phyloP scores from a whole-genome alignment of 2,113 vertebrate species.

The Trinectes maculatus region DNA sequence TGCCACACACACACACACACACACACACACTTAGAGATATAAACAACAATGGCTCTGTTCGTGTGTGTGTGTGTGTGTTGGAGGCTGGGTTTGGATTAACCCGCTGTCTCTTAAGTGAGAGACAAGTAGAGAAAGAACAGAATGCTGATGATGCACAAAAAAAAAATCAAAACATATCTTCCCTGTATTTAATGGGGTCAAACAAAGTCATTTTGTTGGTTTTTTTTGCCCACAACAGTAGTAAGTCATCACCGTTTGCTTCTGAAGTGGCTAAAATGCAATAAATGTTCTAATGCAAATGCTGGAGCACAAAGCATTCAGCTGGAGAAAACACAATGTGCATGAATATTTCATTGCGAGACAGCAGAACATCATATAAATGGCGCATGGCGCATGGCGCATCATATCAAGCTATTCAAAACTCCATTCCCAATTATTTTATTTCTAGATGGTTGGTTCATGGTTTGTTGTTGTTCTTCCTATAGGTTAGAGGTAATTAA shows the following conservation, averaged over 20 bases:
- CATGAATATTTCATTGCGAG: conserved; percentile 57
- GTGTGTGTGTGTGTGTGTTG: background rate
- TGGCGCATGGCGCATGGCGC: background rate
- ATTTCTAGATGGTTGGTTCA: conserved; percentile 24
- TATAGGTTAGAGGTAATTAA: conserved; percentile 63
- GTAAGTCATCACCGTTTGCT: conserved; percentile 38
- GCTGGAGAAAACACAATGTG: conserved; percentile 36
- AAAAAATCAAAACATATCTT: conserved; percentile 6
- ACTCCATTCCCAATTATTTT: conserved; percentile 23
- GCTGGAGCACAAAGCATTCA: conserved; percentile 47
- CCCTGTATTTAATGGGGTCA: background rate
- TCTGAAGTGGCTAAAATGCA: conserved; percentile 37
- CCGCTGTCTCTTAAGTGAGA: conserved; percentile 24
- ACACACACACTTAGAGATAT: background rate
- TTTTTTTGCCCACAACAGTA: background rate
- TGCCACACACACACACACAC: background rate
- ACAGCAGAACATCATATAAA: conserved; percentile 36
- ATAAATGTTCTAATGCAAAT: conserved; percentile 50
- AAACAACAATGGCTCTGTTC: background rate
- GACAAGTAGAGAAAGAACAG: background rate
- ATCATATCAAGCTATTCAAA: conserved; percentile 24
- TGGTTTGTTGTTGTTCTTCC: conserved; percentile 35
- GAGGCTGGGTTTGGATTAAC: background rate
- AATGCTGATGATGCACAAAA: conserved; percentile 1
- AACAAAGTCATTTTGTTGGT: conserved; percentile 18